Evolutionary conservation across 2,113 vertebrate species (phyloP), one percentile per base, ranked within the genome.

Genomic region (Balaenoptera acutorostrata): DNA sequence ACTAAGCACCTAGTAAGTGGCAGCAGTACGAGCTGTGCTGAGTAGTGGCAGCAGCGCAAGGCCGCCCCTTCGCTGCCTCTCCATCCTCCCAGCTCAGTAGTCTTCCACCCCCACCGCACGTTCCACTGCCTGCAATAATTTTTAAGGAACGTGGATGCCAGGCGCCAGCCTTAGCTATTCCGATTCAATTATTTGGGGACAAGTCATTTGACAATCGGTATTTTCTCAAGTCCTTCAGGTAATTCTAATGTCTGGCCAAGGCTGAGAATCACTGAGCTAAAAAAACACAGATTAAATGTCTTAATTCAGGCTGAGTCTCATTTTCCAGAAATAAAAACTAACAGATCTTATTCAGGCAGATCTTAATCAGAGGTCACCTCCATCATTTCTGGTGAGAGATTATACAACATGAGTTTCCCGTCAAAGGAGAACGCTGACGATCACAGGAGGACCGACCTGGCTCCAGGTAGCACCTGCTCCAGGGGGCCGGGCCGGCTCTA

Each of bases 151-250:
- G 17, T 29, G 8, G 39, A 63, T 72, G 46, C 31, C 44, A 49
- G 36, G 39, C 20, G 63, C 59, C 21, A 21, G 66, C 10, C n/a
- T 52, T 41, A 90, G 81, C 36, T 81, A 25, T 39, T 80, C 52
- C 55, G 75, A 74, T 64, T 82, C 72, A 68, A 95, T 90, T 85
- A 88, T 72, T 18, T 63, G 66, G 55, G 59, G 52, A 88, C 49
- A 55, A 63, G 81, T 88, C 85, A 88, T 39, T 21, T 39, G 68
- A 55, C 66, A 63, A 59, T 72, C 44, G 39, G 61, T 46, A 49
- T 75, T 85, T 95, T 77, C 83, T 49, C 44, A 95, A 94, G 52
- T 88, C 97, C 85, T 72, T 93, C 36, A 49, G n/a, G 61, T 95
- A 88, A 85, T 94, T 77, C 46, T 61, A 81, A 96, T 59, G 46